These are phyloP conservation scores for Carassius auratus DNA, from an alignment of 2,113 vertebrate genomes.

Conservation along the genomic window DNA sequence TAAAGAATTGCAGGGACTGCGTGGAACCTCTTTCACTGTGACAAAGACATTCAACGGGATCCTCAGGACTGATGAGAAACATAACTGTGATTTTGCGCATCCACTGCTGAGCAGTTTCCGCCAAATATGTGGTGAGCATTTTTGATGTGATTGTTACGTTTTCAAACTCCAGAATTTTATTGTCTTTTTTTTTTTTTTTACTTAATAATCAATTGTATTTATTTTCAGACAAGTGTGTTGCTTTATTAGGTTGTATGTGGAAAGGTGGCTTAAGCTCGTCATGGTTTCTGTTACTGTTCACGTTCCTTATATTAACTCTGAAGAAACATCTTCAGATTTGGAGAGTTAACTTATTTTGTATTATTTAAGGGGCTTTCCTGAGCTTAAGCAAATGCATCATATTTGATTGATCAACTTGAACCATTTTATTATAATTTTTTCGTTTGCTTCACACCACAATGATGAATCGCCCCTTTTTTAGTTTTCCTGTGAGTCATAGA, in stretches of 20 bases:
- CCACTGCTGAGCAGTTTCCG: slow-evolving; percentile 1
- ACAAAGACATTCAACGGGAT: slow-evolving; percentile 34
- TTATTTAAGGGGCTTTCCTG: slow-evolving; percentile 39
- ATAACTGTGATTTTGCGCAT: slow-evolving; percentile 38
- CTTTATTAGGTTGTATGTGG: not conserved
- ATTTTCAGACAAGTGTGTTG: slow-evolving; percentile 46
- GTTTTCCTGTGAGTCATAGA: slow-evolving; percentile 23
- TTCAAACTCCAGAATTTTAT: slow-evolving; percentile 18
- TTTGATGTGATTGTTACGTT: not conserved
- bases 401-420: slow-evolving; percentile 52
- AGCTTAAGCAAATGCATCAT: not conserved
- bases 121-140: slow-evolving; percentile 17
- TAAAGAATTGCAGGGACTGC: slow-evolving; percentile 40
- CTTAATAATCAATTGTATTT: slow-evolving; percentile 45
- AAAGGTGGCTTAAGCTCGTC: slow-evolving; percentile 3
- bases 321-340: not conserved
- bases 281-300: slow-evolving; percentile 41
- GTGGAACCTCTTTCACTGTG: slow-evolving; percentile 53
- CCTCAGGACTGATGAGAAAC: slow-evolving; percentile 33
- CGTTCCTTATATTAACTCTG: slow-evolving; percentile 42
- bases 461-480: not conserved
- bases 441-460: not conserved
- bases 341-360: slow-evolving; percentile 57
- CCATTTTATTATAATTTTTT: not conserved
- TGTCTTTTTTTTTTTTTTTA: not conserved